Evolutionary conservation across 1,140 invertebrate genomes (phyloP).

Genomic region (Batillaria attramentaria): DNA sequence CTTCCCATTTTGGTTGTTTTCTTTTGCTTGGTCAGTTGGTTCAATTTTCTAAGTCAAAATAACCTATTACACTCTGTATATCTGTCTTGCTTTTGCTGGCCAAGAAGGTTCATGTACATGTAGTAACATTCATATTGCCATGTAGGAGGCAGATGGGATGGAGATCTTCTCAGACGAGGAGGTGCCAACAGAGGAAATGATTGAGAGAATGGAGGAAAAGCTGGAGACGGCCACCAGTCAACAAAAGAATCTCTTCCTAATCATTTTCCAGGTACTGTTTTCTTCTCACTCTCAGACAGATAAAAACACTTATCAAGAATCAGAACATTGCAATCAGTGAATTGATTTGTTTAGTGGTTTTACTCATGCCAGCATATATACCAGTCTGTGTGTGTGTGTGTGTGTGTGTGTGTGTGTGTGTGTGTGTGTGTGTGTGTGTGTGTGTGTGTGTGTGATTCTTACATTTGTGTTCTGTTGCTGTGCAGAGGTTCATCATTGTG

Average conservation of each 20-base stretch:
- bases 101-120: neutral
- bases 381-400: too few species aligned
- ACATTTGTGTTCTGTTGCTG: neutral
- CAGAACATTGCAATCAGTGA: neutral
- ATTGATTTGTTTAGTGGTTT: too few species aligned
- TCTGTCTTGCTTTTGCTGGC: too few species aligned
- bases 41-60: too few species aligned
- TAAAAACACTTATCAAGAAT: neutral
- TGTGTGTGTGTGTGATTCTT: neutral
- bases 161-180: conserved; percentile 67
- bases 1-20: neutral
- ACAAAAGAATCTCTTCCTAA: conserved; percentile 96
- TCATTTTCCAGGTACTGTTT: conserved; percentile 90
- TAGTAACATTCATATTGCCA: too few species aligned
- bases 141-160: conserved; percentile 66
- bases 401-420: too few species aligned
- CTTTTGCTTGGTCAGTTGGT: neutral
- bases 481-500: conserved; percentile 95
- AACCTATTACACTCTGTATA: too few species aligned
- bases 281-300: neutral
- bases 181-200: conserved; percentile 76
- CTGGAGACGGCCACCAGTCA: conserved; percentile 94
- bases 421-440: too few species aligned
- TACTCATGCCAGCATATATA: too few species aligned
- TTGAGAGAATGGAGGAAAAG: conserved; percentile 96